Evolutionary conservation across 2,797 vertebrate species (phyloP).

Genomic region (Orientallactaga sibirica): DNA sequence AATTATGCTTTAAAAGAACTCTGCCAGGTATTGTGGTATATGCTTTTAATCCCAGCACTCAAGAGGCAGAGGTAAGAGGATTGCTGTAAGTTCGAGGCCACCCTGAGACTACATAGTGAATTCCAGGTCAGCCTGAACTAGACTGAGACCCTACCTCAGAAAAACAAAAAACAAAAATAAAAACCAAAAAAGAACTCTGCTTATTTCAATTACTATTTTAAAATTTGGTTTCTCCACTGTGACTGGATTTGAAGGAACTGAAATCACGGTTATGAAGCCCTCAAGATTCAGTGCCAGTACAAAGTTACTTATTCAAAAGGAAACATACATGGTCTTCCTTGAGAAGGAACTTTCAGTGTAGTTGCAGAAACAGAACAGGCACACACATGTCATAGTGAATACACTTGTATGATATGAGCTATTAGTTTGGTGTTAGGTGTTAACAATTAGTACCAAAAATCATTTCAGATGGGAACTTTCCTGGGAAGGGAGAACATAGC

Average conservation of each 20-base stretch:
- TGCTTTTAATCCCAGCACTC: no score
- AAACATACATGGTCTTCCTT: not conserved
- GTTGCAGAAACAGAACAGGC: not conserved
- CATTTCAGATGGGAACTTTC: not conserved
- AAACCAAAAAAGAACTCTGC: no score
- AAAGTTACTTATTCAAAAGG: conserved; percentile 18
- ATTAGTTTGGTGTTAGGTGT: conserved; percentile 7
- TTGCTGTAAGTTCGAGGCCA: no score
- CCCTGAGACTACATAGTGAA: no score
- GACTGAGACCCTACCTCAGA: no score
- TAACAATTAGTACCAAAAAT: not conserved
- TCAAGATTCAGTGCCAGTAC: not conserved
- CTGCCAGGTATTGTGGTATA: no score
- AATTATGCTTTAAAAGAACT: not conserved
- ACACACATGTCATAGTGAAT: not conserved
- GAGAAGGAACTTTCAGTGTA: not conserved
- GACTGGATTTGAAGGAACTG: not conserved
- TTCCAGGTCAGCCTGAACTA: no score
- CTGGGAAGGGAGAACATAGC: not conserved
- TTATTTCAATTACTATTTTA: not conserved
- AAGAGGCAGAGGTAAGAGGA: no score
- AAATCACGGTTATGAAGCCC: not conserved
- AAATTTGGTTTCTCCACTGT: not conserved
- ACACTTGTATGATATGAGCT: not conserved
- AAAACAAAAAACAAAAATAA: no score